Percentiles rank a stretch among this genome's conserved stretches.
Evolutionary conservation across 1,140 invertebrate genomes (phyloP).

Genomic region (Bombus breviceps): DNA sequence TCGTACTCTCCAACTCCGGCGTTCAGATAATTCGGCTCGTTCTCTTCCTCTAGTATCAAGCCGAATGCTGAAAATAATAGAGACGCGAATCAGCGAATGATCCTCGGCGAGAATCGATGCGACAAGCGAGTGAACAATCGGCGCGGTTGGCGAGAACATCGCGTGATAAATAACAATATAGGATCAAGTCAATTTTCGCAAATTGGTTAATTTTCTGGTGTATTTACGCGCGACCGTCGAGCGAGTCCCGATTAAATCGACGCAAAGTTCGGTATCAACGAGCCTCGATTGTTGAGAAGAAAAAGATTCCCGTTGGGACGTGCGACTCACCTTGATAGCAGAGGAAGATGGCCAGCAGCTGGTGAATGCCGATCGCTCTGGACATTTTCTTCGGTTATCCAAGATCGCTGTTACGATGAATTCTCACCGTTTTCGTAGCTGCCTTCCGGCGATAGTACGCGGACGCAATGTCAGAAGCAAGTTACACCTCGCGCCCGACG

Average conservation of each 20-base stretch:
- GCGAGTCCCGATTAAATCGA: slow-evolving; percentile 31
- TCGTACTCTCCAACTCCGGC: slow-evolving; percentile 93
- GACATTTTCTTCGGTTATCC: slow-evolving; percentile 41
- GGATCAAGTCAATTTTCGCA: slow-evolving; percentile 49
- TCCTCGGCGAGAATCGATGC: neutral
- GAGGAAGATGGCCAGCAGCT: slow-evolving; percentile 50
- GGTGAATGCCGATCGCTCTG: neutral
- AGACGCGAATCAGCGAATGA: neutral
- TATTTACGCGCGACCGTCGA: slow-evolving; percentile 49
- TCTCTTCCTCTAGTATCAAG: slow-evolving; percentile 83
- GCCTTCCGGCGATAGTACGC: neutral
- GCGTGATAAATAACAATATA: slow-evolving; percentile 53
- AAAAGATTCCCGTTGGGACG: too few species aligned
- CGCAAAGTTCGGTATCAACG: slow-evolving; percentile 7
- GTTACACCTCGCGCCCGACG: slow-evolving; percentile 39
- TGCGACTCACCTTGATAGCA: slow-evolving; percentile 56
- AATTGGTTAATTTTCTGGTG: slow-evolving; percentile 60
- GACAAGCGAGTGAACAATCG: neutral
- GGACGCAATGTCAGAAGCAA: slow-evolving; percentile 1
- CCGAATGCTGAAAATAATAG: slow-evolving; percentile 73
- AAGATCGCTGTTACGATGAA: neutral
- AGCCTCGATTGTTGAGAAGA: neutral
- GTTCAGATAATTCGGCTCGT: slow-evolving; percentile 87
- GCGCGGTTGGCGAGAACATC: slow-evolving; percentile 3
- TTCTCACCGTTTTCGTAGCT: slow-evolving; percentile 3